These are phyloP conservation scores for Cataglyphis livida DNA, from an alignment of 2,888 invertebrate genomes.

Conservation along the genomic window DNA sequence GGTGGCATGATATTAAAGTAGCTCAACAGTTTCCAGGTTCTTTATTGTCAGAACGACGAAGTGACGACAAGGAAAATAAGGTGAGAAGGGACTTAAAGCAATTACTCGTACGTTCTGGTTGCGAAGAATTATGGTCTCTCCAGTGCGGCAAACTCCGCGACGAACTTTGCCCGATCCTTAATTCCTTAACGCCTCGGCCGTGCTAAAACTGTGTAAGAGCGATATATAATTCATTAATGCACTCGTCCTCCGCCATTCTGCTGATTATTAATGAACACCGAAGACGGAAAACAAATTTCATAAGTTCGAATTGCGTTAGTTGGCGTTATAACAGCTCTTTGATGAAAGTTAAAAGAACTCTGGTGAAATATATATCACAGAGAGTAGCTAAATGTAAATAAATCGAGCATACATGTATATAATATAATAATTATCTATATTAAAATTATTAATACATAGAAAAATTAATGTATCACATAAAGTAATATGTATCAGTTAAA, in stretches of 20 bases:
- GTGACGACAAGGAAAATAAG: constrained; percentile 50
- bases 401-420: neutral
- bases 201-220: constrained; percentile 44
- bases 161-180: constrained; percentile 53
- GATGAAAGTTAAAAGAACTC: constrained; percentile 33
- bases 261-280: constrained; percentile 42
- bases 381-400: neutral
- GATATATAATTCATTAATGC: constrained; percentile 56
- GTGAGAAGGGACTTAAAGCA: constrained; percentile 45
- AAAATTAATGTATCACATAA: neutral
- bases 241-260: constrained; percentile 39
- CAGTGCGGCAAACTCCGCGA: constrained; percentile 48
- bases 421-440: neutral
- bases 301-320: constrained; percentile 38
- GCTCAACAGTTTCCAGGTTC: neutral
- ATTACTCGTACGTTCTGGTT: constrained; percentile 52
- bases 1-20: neutral
- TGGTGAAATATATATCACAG: neutral
- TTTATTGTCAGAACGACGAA: constrained; percentile 32
- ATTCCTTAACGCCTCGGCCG: constrained; percentile 44
- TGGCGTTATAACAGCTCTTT: constrained; percentile 21
- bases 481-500: neutral
- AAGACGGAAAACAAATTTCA: constrained; percentile 39
- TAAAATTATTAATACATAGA: neutral
- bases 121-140: constrained; percentile 52